A percentile compares a stretch with the other conserved stretches of the same genome.
Conservation (phyloP, 2,113 vertebrate species). For the Meles meles region DNA sequence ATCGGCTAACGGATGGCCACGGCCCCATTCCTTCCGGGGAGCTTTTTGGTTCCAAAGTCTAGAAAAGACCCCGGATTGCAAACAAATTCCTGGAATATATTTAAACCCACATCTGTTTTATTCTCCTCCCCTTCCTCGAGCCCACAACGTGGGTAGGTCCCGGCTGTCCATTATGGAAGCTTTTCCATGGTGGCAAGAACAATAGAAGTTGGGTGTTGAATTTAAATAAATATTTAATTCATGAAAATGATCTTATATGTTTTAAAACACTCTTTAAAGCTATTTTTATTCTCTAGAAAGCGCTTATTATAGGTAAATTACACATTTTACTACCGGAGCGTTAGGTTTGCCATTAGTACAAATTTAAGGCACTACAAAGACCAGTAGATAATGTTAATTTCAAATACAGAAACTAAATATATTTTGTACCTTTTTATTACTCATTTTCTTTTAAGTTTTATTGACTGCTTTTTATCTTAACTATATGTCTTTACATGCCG, state of each 20-base stretch:
- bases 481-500: conserved; percentile 82
- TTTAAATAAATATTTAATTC: conserved; percentile 81
- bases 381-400: conserved; percentile 84
- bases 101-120: neutral
- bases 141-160: neutral
- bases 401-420: conserved; percentile 82
- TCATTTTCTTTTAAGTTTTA: conserved; percentile 83
- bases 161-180: neutral
- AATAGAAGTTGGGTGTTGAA: conserved; percentile 69
- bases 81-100: neutral
- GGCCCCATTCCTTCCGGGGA: conserved; percentile 5
- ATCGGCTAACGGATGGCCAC: neutral
- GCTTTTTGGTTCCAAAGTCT: conserved; percentile 26
- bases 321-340: conserved; percentile 77
- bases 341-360: conserved; percentile 79
- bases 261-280: conserved; percentile 79
- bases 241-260: conserved; percentile 74
- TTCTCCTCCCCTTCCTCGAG: neutral
- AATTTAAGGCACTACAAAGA: conserved; percentile 82
- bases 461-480: conserved; percentile 84
- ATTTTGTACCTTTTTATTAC: conserved; percentile 83
- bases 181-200: conserved; percentile 51
- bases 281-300: conserved; percentile 78
- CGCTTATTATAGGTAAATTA: conserved; percentile 81
- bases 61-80: conserved; percentile 25